These are phyloP conservation scores for Synanthedon andrenaeformis DNA, from an alignment of 2,888 invertebrate species.

Conservation along the genomic window DNA sequence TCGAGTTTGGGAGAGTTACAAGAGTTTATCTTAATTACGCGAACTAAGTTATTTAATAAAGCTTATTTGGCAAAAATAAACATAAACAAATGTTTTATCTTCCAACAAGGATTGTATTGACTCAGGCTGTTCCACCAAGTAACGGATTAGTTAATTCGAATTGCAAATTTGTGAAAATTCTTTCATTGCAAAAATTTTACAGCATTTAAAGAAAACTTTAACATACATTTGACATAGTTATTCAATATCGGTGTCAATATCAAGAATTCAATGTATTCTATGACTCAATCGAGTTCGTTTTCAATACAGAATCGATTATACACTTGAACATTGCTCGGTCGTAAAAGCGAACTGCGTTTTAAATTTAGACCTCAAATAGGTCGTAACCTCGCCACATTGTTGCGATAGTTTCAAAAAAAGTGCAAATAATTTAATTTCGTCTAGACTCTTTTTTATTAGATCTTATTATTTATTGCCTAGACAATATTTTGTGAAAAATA, in stretches of 20 bases:
- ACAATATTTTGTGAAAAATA: too few relatives aligned
- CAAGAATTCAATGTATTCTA: conserved; percentile 10
- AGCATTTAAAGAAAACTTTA: background rate
- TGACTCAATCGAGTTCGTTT: conserved; percentile 14
- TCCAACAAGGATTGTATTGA: too few relatives aligned
- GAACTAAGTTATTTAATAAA: too few relatives aligned
- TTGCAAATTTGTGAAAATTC: too few relatives aligned
- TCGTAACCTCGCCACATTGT: background rate
- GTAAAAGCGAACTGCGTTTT: conserved; percentile 11
- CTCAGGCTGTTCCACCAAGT: too few relatives aligned
- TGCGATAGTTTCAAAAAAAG: background rate
- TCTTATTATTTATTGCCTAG: too few relatives aligned
- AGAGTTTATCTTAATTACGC: too few relatives aligned
- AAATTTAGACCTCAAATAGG: conserved; percentile 1
- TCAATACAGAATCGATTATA: conserved; percentile 22
- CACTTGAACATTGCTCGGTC: conserved; percentile 11
- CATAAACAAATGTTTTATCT: too few relatives aligned
- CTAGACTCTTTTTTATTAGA: background rate
- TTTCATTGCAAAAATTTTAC: too few relatives aligned
- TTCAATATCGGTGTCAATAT: conserved; percentile 21
- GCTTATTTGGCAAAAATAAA: too few relatives aligned
- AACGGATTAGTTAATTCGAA: too few relatives aligned
- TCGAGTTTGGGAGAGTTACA: too few relatives aligned
- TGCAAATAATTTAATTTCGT: background rate
- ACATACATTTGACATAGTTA: background rate